These are phyloP conservation scores for Macrosoma leucophasiata DNA, from an alignment of 2,888 invertebrate genomes.

Conservation along the genomic window DNA sequence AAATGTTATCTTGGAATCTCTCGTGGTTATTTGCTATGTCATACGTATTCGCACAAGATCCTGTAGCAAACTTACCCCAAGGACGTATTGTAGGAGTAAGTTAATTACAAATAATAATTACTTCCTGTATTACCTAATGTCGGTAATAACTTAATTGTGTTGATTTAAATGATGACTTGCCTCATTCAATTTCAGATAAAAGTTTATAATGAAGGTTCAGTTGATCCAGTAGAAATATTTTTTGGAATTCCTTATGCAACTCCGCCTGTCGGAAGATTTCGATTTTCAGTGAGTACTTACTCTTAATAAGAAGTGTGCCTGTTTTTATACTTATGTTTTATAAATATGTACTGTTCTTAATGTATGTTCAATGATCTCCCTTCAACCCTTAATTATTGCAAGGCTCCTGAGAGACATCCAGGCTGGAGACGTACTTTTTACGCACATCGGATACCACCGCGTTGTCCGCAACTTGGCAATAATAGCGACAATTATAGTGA, in stretches of 20 bases:
- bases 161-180: constrained; percentile 2
- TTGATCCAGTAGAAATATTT: constrained; percentile 80
- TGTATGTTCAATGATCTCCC: not conserved
- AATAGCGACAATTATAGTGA: constrained; percentile 68
- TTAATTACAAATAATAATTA: too few species aligned
- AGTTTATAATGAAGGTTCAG: constrained; percentile 78
- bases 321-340: not conserved
- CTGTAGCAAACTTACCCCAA: constrained; percentile 71
- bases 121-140: too few species aligned
- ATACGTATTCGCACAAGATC: constrained; percentile 54
- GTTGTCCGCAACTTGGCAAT: constrained; percentile 77
- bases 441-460: constrained; percentile 81
- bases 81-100: constrained; percentile 78
- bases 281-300: constrained; percentile 81
- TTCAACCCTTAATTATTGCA: constrained; percentile 16
- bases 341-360: not conserved
- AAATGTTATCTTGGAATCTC: constrained; percentile 18
- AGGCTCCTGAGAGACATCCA: constrained; percentile 82
- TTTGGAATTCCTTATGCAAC: constrained; percentile 88
- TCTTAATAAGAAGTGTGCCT: not conserved
- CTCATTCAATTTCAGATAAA: constrained; percentile 72
- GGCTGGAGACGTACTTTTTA: constrained; percentile 83
- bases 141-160: constrained; percentile 1
- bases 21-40: constrained; percentile 24
- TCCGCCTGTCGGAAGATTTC: constrained; percentile 81